These are phyloP conservation scores for Eulemur coronatus DNA, from an alignment of 2,797 vertebrate genomes.

Conservation along the genomic window DNA sequence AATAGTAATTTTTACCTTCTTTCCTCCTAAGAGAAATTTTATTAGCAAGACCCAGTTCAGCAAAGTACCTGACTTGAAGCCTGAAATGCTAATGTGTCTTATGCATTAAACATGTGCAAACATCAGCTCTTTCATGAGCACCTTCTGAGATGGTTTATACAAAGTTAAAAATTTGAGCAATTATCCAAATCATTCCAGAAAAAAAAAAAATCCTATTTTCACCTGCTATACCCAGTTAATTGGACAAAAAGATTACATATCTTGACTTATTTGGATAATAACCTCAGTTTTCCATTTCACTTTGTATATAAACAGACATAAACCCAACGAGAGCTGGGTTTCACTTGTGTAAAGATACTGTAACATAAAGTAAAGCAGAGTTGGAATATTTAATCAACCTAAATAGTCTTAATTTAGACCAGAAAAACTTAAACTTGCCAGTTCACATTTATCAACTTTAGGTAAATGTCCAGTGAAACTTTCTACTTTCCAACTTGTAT, in stretches of 20 bases:
- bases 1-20: neutral
- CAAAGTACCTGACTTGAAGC: neutral
- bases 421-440: slow-evolving; percentile 47
- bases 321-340: slow-evolving; percentile 18
- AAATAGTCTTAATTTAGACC: slow-evolving; percentile 42
- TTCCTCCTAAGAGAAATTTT: neutral
- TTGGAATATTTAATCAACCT: slow-evolving; percentile 24
- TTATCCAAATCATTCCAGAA: neutral
- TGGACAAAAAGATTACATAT: slow-evolving; percentile 5
- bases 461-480: slow-evolving; percentile 3
- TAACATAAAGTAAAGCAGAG: neutral
- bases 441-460: slow-evolving; percentile 7
- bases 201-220: neutral
- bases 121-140: neutral
- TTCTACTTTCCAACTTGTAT: neutral
- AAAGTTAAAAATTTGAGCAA: neutral
- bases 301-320: slow-evolving; percentile 36
- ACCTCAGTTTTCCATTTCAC: slow-evolving; percentile 52
- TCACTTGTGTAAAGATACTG: slow-evolving; percentile 13
- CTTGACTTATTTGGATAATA: slow-evolving; percentile 42
- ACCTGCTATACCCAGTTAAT: neutral
- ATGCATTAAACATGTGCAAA: neutral
- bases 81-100: neutral
- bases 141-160: neutral
- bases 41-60: neutral